A percentile compares a stretch with the other conserved stretches of the same genome.
phyloP scores from a whole-genome alignment of 2,113 vertebrate species.

The Pseudorhombus dupliciocellatus region DNA sequence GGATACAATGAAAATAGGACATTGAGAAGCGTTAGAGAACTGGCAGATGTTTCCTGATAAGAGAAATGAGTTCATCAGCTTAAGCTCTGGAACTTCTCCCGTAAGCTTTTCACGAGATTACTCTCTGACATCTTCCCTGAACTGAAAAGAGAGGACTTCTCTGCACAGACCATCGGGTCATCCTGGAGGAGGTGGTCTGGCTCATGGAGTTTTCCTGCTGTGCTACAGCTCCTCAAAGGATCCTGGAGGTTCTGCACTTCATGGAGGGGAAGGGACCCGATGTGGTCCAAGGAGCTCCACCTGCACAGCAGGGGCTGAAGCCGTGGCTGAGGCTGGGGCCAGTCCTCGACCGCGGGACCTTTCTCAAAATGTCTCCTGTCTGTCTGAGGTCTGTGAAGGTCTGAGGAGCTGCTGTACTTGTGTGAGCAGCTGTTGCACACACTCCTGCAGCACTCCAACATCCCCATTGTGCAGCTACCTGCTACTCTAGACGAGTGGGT shows the following conservation, averaged over 20 bases:
- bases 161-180: constrained; percentile 37
- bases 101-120: constrained; percentile 88
- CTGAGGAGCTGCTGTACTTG: constrained; percentile 43
- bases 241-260: constrained; percentile 66
- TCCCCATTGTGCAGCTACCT: constrained; percentile 64
- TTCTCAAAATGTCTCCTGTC: constrained; percentile 26
- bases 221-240: constrained; percentile 39
- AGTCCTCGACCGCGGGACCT: constrained; percentile 36
- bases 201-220: constrained; percentile 50
- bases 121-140: constrained; percentile 63
- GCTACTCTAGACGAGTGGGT: constrained; percentile 30
- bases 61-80: constrained; percentile 58
- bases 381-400: constrained; percentile 34
- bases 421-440: constrained; percentile 49
- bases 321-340: constrained; percentile 32
- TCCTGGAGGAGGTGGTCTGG: constrained; percentile 27
- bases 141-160: constrained; percentile 30
- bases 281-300: constrained; percentile 77
- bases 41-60: constrained; percentile 18
- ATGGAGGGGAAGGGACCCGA: constrained; percentile 56
- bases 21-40: not conserved
- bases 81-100: constrained; percentile 91
- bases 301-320: constrained; percentile 63
- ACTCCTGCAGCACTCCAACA: constrained; percentile 54
- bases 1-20: not conserved